Evolutionary conservation across 2,888 invertebrate genomes (phyloP), one percentile per base, ranked within the genome.

Genomic region (Diadegma fenestrale): DNA sequence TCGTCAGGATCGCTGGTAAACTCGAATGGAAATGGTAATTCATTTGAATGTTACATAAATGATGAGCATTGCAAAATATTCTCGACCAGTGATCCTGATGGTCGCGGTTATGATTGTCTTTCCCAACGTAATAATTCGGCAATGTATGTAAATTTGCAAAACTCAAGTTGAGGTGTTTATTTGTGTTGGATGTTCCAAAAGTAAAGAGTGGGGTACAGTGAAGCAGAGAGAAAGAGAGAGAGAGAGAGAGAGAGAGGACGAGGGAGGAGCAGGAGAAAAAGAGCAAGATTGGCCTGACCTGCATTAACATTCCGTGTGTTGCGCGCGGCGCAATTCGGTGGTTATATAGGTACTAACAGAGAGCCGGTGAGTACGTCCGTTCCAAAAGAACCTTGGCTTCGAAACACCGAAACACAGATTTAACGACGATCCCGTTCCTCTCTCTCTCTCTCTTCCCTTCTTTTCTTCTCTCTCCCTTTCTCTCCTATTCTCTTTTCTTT

Each of bases 331-430:
- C 90, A 90, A 91, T 92, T 92, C 89, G 90, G 89, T 82, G 69
- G 63, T 82, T 80, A 77, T 82, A 82, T 82, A 72, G 76, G 82
- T 86, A 86, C 79, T 68, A 66, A 63, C 64, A 58, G 37, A 80
- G 54, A 68, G 68, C 75, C 69, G 71, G 79, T 87, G 84, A 73
- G 71, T 87, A 87, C 80, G 86, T 82, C 79, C 78, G 84, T 85
- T 84, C 85, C 88, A 89, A 89, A 87, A 85, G 89, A 90, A 89
- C 92, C 93, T 93, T 93, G 92, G 90, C 92, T 92, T 80, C 91
- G 89, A 92, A 93, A 92, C 92, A 92, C 92, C 90, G 88, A 89
- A 88, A 90, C 88, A 89, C 87, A 89, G 86, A 88, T 89, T 88
- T 86, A 77, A 82, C 73, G 77, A 80, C 80, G 66, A 77, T 84